A percentile compares a stretch with the other conserved stretches of the same genome.
Conservation (phyloP, 1,140 invertebrate genomes). For the Limonius californicus region DNA sequence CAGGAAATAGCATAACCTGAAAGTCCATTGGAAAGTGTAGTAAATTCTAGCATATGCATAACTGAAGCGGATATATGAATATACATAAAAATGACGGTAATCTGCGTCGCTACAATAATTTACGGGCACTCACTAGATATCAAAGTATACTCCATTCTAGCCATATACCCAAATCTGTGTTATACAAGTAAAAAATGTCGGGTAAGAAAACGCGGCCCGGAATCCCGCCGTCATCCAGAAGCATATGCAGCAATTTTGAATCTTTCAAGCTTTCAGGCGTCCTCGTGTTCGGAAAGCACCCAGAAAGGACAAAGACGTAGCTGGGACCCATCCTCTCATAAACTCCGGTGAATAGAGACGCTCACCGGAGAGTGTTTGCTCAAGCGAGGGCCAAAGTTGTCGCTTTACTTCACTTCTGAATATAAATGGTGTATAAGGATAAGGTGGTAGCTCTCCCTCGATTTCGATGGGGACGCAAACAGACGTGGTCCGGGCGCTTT, state of each 20-base stretch:
- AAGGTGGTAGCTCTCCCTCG: not conserved
- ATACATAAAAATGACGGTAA: too few relatives aligned
- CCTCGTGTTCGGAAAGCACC: not conserved
- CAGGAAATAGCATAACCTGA: too few relatives aligned
- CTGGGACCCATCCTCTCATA: conserved; percentile 2
- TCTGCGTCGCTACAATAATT: too few relatives aligned
- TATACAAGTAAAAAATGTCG: too few relatives aligned
- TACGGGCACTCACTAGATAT: too few relatives aligned
- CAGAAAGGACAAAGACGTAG: conserved; percentile 4
- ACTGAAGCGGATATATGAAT: too few relatives aligned
- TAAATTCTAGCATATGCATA: too few relatives aligned
- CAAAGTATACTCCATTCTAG: too few relatives aligned
- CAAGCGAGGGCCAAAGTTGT: conserved; percentile 12
- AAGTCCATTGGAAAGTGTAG: too few relatives aligned
- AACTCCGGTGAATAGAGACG: not conserved
- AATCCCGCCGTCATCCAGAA: not conserved
- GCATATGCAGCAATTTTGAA: not conserved
- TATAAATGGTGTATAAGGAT: conserved; percentile 8
- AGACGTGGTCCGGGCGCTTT: too few relatives aligned
- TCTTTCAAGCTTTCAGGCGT: not conserved
- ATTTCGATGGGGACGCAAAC: not conserved
- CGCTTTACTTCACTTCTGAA: conserved; percentile 11
- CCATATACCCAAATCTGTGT: too few relatives aligned
- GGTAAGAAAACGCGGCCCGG: not conserved
- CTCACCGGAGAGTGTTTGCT: conserved; percentile 2